These are phyloP conservation scores for Latrodectus hesperus DNA, from an alignment of 2,888 invertebrate genomes.

Conservation along the genomic window DNA sequence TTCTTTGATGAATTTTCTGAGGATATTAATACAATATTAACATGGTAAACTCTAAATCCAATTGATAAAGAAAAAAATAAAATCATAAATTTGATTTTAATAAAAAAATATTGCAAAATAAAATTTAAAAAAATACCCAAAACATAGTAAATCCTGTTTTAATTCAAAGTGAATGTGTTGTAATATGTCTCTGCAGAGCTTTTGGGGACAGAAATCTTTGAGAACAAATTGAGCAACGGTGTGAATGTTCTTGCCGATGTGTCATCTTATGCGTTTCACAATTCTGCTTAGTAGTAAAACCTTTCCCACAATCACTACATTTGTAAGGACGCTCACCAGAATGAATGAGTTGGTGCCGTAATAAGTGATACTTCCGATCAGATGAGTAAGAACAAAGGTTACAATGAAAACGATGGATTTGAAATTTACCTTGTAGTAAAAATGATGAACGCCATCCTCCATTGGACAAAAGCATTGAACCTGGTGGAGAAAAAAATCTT, in stretches of 20 bases:
- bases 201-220: slow-evolving; percentile 31
- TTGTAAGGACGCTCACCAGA: slow-evolving; percentile 63
- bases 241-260: slow-evolving; percentile 23
- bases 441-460: slow-evolving; percentile 46
- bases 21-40: no score
- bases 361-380: slow-evolving; percentile 49
- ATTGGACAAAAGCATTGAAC: slow-evolving; percentile 33
- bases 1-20: no score
- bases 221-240: slow-evolving; percentile 43
- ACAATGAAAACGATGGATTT: slow-evolving; percentile 45
- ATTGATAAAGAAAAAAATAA: no score
- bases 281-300: slow-evolving; percentile 64
- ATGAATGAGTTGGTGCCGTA: slow-evolving; percentile 55
- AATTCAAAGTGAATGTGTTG: slow-evolving; percentile 14
- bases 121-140: neutral
- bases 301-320: slow-evolving; percentile 56
- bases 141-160: neutral
- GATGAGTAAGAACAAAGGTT: slow-evolving; percentile 52
- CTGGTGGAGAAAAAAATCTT: slow-evolving; percentile 19
- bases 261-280: slow-evolving; percentile 56
- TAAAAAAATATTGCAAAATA: neutral
- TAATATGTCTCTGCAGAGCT: slow-evolving; percentile 43
- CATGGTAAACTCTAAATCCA: no score
- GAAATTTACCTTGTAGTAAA: slow-evolving; percentile 25
- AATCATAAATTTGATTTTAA: neutral